Evolutionary conservation across 1,140 invertebrate species (phyloP).

Genomic region (Ceratosolen solmsi): DNA sequence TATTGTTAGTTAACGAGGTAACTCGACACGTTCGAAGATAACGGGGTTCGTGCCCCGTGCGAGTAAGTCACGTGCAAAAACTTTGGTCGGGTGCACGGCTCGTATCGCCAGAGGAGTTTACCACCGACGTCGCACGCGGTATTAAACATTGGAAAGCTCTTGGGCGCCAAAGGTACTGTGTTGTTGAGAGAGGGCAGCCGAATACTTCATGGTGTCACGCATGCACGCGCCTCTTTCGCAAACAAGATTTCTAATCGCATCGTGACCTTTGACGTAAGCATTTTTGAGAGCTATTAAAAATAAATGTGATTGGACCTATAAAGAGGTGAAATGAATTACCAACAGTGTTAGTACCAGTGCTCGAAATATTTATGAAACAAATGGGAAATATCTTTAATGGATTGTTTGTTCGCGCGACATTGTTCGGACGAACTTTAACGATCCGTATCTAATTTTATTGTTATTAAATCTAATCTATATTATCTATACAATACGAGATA

Average conservation of each 20-base stretch:
- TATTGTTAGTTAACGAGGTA: slow-evolving; percentile 65
- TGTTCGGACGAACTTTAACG: too few species aligned
- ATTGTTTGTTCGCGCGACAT: neutral
- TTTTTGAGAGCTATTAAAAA: slow-evolving; percentile 42
- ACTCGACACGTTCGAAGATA: slow-evolving; percentile 66
- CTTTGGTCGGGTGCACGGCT: slow-evolving; percentile 54
- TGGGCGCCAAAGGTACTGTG: neutral
- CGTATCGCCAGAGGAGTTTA: slow-evolving; percentile 39
- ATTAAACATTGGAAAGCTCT: slow-evolving; percentile 40
- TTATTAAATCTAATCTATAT: too few species aligned
- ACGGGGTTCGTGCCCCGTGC: slow-evolving; percentile 59
- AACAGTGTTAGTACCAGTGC: neutral
- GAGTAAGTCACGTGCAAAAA: slow-evolving; percentile 62
- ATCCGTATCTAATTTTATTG: too few species aligned
- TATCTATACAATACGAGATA: too few species aligned
- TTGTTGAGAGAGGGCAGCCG: neutral
- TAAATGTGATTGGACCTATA: neutral
- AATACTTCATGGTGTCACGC: slow-evolving; percentile 10
- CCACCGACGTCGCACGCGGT: slow-evolving; percentile 25
- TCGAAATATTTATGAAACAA: neutral
- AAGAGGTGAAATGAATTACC: neutral
- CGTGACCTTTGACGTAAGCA: slow-evolving; percentile 6
- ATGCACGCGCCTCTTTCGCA: slow-evolving; percentile 35
- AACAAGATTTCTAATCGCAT: slow-evolving; percentile 41
- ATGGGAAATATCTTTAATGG: neutral